A percentile compares a stretch with the other conserved stretches of the same genome.
These are phyloP conservation scores for Morelia viridis DNA, from an alignment of 2,797 vertebrate species.

Conservation along the genomic window DNA sequence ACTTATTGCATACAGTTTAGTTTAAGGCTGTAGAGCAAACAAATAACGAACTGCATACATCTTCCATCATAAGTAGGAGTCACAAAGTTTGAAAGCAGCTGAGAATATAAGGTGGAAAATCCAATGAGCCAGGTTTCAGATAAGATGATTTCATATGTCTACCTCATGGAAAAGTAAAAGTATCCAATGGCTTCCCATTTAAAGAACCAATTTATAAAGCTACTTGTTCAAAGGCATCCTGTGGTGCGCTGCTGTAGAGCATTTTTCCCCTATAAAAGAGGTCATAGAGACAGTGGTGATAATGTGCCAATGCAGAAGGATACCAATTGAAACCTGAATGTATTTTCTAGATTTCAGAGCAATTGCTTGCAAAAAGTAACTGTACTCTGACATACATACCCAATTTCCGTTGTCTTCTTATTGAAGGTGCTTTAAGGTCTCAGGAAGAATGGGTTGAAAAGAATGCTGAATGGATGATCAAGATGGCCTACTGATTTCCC, in stretches of 20 bases:
- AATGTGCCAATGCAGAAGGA: not conserved
- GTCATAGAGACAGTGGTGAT: not conserved
- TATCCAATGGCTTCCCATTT: not conserved
- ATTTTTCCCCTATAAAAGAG: not conserved
- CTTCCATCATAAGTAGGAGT: not conserved
- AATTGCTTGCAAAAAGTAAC: not conserved
- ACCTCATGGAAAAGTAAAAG: not conserved
- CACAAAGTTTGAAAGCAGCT: not conserved
- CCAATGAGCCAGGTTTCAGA: not conserved
- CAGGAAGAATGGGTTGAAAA: not conserved
- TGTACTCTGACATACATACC: not conserved
- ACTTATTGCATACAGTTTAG: not conserved
- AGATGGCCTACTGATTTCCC: not conserved
- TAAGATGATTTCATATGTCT: not conserved
- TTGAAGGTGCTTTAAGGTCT: not conserved
- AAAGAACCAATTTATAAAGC: not conserved
- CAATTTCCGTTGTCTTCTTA: not conserved
- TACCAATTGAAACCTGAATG: not conserved
- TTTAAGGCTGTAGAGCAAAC: constrained; percentile 2
- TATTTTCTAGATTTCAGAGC: not conserved
- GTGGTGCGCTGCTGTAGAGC: not conserved
- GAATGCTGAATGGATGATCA: not conserved
- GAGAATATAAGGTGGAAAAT: not conserved
- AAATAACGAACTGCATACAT: constrained; percentile 4
- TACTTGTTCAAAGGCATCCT: not conserved